Evolutionary conservation across 2,113 vertebrate genomes (phyloP), one percentile per base, ranked within the genome.

Genomic region (Strigops habroptila): DNA sequence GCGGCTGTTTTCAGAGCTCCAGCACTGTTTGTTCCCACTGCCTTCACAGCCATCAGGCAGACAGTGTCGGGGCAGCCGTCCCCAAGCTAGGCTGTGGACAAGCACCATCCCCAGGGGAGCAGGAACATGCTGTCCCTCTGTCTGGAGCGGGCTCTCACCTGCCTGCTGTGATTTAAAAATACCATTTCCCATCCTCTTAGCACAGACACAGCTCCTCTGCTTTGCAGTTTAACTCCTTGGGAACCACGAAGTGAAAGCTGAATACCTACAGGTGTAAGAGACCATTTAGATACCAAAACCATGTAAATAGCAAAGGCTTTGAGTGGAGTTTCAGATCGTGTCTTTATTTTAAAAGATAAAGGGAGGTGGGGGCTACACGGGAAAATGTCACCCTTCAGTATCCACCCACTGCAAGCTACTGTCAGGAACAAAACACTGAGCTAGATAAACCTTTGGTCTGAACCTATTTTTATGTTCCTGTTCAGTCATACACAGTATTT

Each of bases 21-120:
- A 67, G 59, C 75, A 53, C 62, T 1, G 2, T 27, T 60, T 49
- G 18, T 33, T 46, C 62, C 49, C 0, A 0, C 7, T 51, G 48
- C 63, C 18, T 77, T 57, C 52, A 44, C 0, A 3, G 46, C 48
- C 6, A 0, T 17, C n/a, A 44, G 62, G n/a, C 8, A 0, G 3
- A 3, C 25, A 59, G 46, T 16, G 8, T 15, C 0, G 0, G 31
- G 31, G 25, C 1, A 64, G 44, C 35, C 53, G 15, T 5, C 2
- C 2, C 12, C 1, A 1, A 55, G 44, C 25, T 10, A 0, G 2
- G 4, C 31, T 15, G 8, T 13, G 31, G 85, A 18, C 0, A 0
- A 68, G 14, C n/a, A 17, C 41, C 0, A 0, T 84, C 51, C 73
- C 64, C 2, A n/a, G 0, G 0, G 10, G 68, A 33, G 64, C 49